These are phyloP conservation scores for Rhinichthys klamathensis DNA, from an alignment of 2,113 vertebrate species.

Conservation along the genomic window DNA sequence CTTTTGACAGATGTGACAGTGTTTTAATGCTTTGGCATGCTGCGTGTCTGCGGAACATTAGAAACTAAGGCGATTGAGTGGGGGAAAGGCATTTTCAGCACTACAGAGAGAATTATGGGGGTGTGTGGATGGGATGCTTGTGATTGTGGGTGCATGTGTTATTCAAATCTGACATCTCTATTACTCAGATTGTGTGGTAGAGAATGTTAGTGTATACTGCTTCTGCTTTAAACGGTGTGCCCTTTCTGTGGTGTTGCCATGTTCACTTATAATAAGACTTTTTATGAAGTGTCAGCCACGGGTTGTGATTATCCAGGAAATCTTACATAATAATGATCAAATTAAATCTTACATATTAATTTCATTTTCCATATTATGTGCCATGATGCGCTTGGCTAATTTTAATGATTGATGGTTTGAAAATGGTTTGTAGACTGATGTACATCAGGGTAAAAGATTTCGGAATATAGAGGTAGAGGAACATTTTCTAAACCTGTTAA, in stretches of 20 bases:
- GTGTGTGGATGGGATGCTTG: not conserved
- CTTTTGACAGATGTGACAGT: not conserved
- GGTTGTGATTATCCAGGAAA: not conserved
- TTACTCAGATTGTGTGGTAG: not conserved
- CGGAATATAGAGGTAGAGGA: not conserved
- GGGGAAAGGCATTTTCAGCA: not conserved
- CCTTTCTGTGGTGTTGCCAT: not conserved
- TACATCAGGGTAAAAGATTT: not conserved
- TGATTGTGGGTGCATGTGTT: not conserved
- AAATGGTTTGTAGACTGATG: not conserved
- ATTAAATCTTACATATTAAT: not conserved
- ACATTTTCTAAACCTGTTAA: not conserved
- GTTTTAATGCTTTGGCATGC: not conserved
- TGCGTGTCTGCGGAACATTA: not conserved
- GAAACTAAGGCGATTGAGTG: not conserved
- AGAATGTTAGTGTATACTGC: not conserved
- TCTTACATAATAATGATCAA: not conserved
- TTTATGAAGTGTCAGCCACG: not conserved
- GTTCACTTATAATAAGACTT: not conserved
- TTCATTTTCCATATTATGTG: not conserved
- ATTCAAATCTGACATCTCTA: slow-evolving; percentile 12
- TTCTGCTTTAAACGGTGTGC: not conserved
- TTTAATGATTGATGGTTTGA: not conserved
- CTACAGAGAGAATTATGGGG: not conserved
- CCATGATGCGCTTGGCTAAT: not conserved